Conservation (phyloP, 1,140 invertebrate species). For the Eriosoma lanigerum region DNA sequence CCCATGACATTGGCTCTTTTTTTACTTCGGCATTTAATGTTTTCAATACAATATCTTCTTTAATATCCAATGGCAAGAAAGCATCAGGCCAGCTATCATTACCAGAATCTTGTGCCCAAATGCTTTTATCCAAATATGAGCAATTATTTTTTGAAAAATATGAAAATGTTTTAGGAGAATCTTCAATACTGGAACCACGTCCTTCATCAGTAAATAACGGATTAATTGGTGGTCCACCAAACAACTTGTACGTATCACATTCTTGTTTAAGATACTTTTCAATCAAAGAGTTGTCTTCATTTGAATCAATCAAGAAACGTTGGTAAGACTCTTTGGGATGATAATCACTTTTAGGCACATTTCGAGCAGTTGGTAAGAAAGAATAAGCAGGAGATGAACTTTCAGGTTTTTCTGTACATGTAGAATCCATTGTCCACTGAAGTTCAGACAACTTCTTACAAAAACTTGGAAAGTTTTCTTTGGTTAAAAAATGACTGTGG, state of each 20-base stretch:
- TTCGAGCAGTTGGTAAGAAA: conserved; percentile 41
- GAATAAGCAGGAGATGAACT: conserved; percentile 37
- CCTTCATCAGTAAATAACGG: conserved; percentile 47
- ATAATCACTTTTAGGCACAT: conserved; percentile 46
- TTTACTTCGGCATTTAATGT: background rate
- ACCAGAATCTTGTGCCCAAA: conserved; percentile 48
- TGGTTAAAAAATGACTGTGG: conserved; percentile 48
- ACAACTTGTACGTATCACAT: conserved; percentile 45
- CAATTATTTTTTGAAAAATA: conserved; percentile 52
- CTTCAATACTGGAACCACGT: conserved; percentile 49
- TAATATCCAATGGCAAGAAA: conserved; percentile 44
- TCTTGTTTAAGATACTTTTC: conserved; percentile 49
- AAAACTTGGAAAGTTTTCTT: conserved; percentile 44
- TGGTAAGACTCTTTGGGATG: conserved; percentile 45
- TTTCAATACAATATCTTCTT: conserved; percentile 35
- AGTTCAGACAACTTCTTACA: conserved; percentile 41
- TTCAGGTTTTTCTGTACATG: conserved; percentile 37
- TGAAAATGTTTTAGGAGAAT: conserved; percentile 44
- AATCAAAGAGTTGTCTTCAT: conserved; percentile 41
- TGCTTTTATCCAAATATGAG: conserved; percentile 45
- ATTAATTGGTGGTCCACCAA: conserved; percentile 46
- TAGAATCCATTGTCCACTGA: conserved; percentile 43
- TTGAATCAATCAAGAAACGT: conserved; percentile 36
- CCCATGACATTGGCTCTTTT: conserved; percentile 49
- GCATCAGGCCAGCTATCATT: conserved; percentile 51